Conservation (phyloP, 2,113 vertebrate genomes). For the Amblyopsis rosae region DNA sequence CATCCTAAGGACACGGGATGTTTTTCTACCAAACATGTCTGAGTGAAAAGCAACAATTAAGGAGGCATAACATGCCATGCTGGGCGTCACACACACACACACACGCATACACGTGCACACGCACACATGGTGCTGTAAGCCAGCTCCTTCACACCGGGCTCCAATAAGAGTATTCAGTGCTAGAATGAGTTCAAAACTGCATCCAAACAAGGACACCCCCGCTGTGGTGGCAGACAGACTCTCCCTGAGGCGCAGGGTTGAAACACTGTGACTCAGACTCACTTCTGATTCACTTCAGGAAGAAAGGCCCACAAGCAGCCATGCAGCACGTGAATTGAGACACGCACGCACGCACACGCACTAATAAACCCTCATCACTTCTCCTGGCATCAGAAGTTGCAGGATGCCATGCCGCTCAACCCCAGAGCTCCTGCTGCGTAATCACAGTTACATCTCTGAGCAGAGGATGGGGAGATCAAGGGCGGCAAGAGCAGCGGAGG, state of each 20-base stretch:
- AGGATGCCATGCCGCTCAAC: conserved; percentile 27
- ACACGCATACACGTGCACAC: conserved; percentile 17
- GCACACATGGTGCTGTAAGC: conserved; percentile 30
- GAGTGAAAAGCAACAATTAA: conserved; percentile 61
- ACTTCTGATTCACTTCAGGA: conserved; percentile 25
- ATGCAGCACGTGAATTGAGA: neutral
- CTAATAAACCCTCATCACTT: conserved; percentile 25
- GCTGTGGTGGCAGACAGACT: conserved; percentile 22
- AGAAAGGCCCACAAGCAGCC: conserved; percentile 15
- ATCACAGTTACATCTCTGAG: conserved; percentile 28
- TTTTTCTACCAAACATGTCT: conserved; percentile 56
- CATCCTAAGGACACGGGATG: conserved; percentile 42
- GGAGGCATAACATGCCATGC: conserved; percentile 40
- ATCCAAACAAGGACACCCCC: conserved; percentile 44
- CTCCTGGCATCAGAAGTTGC: conserved; percentile 27
- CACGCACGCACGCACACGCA: conserved; percentile 4
- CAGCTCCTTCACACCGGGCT: conserved; percentile 32
- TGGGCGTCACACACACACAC: conserved; percentile 23
- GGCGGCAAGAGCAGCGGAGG: conserved; percentile 2
- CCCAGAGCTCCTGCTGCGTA: conserved; percentile 33
- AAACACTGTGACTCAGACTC: conserved; percentile 38
- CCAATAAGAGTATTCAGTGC: conserved; percentile 37
- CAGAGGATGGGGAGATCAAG: conserved; percentile 13
- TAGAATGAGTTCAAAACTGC: conserved; percentile 27
- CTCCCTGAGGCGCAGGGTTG: conserved; percentile 35